Conservation (phyloP, 2,888 invertebrate genomes). For the Euplagia quadripunctaria region DNA sequence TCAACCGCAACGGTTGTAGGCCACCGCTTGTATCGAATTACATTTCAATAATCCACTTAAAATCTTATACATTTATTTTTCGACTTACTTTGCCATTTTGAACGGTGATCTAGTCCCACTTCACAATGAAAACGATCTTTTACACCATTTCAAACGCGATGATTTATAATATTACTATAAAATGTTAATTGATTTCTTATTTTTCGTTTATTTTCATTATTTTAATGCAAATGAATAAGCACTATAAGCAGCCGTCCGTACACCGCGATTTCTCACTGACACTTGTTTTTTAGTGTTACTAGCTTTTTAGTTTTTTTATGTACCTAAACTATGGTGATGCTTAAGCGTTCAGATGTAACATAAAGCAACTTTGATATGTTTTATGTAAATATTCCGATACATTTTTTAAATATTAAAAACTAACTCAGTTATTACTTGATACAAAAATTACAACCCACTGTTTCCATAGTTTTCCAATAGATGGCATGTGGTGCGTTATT, state of each 20-base stretch:
- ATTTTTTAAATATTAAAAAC: not conserved
- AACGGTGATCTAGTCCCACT: conserved; percentile 41
- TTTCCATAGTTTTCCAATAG: not conserved
- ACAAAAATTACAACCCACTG: not conserved
- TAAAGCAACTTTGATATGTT: not conserved
- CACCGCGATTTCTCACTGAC: conserved; percentile 41
- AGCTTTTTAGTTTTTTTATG: conserved; percentile 1
- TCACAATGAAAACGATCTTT: conserved; percentile 42
- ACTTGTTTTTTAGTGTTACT: conserved; percentile 30
- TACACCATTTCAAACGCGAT: conserved; percentile 58
- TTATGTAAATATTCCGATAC: not conserved
- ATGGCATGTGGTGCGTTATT: not conserved
- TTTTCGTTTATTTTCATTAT: conserved; percentile 43
- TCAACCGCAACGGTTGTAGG: conserved; percentile 56
- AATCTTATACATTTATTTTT: conserved; percentile 44
- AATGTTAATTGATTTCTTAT: conserved; percentile 20
- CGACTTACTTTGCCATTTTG: conserved; percentile 83
- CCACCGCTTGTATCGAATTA: conserved; percentile 53
- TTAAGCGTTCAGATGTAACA: not conserved
- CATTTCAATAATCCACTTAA: conserved; percentile 54
- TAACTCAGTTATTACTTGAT: not conserved
- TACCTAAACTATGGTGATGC: not conserved
- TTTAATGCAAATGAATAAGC: conserved; percentile 24
- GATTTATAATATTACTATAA: conserved; percentile 15
- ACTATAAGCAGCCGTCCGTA: conserved; percentile 21